These are phyloP conservation scores for Acronicta psi DNA, from an alignment of 2,888 invertebrate genomes.

Conservation along the genomic window DNA sequence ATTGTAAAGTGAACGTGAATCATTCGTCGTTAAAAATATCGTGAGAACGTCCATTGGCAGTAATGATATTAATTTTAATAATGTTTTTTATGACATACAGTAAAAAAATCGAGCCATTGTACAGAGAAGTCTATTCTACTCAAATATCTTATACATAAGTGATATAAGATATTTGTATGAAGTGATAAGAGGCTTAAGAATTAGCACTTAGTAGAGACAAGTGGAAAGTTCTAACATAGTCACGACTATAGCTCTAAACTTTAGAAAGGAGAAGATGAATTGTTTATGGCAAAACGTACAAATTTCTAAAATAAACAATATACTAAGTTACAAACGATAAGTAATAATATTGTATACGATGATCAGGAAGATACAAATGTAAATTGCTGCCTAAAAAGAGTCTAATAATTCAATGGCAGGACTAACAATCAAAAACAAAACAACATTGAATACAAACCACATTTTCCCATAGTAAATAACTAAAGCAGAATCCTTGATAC, in stretches of 20 bases:
- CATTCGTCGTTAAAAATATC: conserved; percentile 26
- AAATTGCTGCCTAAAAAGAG: neutral
- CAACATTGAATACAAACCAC: conserved; percentile 14
- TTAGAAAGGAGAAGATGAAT: no score
- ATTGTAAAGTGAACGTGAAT: conserved; percentile 32
- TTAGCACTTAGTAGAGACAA: no score
- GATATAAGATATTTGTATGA: no score
- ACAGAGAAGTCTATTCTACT: no score
- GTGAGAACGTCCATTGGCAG: conserved; percentile 32
- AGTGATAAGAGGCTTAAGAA: no score
- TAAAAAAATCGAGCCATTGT: no score
- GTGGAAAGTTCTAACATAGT: no score
- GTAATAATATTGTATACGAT: neutral
- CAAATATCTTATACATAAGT: no score
- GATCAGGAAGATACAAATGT: neutral
- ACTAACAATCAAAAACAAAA: neutral
- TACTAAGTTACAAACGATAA: neutral
- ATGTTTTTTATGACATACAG: neutral
- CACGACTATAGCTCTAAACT: no score
- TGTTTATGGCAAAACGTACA: no score
- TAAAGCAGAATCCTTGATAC: conserved; percentile 1
- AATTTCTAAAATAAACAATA: no score
- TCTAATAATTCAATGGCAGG: neutral
- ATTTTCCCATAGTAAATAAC: conserved; percentile 11
- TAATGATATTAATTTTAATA: conserved; percentile 12